These are phyloP conservation scores for Apodemia mormo DNA, from an alignment of 2,888 invertebrate genomes.

Conservation along the genomic window DNA sequence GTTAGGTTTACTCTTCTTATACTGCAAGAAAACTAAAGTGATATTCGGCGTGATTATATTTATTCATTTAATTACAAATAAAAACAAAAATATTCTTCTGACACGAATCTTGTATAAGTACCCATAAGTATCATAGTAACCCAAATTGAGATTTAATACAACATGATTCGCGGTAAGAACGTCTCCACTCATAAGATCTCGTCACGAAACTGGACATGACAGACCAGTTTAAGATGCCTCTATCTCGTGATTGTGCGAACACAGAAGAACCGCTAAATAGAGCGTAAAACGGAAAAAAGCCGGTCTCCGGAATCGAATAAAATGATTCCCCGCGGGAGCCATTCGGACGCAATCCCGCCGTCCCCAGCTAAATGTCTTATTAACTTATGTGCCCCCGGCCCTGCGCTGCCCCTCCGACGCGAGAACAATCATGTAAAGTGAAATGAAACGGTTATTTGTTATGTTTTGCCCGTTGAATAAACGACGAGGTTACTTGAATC, in stretches of 20 bases:
- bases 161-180: conserved; percentile 37
- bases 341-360: conserved; percentile 85
- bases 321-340: conserved; percentile 88
- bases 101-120: not conserved
- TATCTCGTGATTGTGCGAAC: conserved; percentile 62
- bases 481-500: conserved; percentile 58
- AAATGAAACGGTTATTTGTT: conserved; percentile 82
- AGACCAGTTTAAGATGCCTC: conserved; percentile 48
- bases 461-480: conserved; percentile 72
- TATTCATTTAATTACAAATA: no score
- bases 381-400: conserved; percentile 75
- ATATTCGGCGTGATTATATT: not conserved
- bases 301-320: conserved; percentile 85
- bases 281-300: conserved; percentile 79
- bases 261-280: conserved; percentile 72
- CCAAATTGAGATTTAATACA: not conserved
- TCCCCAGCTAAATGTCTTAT: conserved; percentile 82
- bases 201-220: conserved; percentile 58
- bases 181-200: conserved; percentile 59
- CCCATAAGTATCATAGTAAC: not conserved
- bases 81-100: conserved; percentile 34
- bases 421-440: conserved; percentile 82
- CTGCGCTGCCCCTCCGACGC: conserved; percentile 58
- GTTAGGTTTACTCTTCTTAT: no score
- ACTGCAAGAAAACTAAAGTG: no score